Base-by-base conservation (phyloP, 30 jellyfish, hydroid and myxozoan genomes). In the Aurelia aurita complex sp. Pacific region DNA sequence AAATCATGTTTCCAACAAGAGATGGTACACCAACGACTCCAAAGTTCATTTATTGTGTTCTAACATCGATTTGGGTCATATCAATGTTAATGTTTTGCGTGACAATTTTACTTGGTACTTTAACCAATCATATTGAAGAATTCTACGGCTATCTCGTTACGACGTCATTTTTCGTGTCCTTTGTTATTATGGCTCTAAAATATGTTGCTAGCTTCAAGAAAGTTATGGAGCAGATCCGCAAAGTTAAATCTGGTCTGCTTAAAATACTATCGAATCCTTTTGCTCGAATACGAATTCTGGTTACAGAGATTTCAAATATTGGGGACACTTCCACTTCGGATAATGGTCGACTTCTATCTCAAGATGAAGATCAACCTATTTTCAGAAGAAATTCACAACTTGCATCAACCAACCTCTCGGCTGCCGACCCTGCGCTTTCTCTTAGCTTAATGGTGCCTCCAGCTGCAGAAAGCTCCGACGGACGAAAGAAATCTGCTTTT, bases 101-200 rank as follows among this genome's bases (percentile, higher is more conserved):
- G 38, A 66, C 81, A 13, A n/a, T 80, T 29, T 7, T 18, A 1
- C 59, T 66, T 23, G 81, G 82, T 15, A 16, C 50, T 55, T 34
- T 29, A 52, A 64, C 82, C 4, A 23, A 23, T 8, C 65, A 80
- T 59, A 55, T 80, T 5, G 74, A 80, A 7, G 5, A 11, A 16
- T 80, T 64, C 63, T 80, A 80, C 35, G 89, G 89, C 50, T 51
- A 12, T 5, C 57, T 66, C 33, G 57, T 80, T 12, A 42, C 89
- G 3, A 50, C 53, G n/a, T 36, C 89, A 23, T 17, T 80, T 33
- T 29, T 57, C 17, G 36, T 43, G 2, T 65, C 81, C 18, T 40
- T 65, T 23, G 2, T 80, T 1, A 46, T 80, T 11, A 14, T 80
- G 70, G 2, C 78, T 4, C 42, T 59, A 4, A 55, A 80, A 4